phyloP scores from a whole-genome alignment of 2,113 vertebrate genomes.

The Lutjanus erythropterus region DNA sequence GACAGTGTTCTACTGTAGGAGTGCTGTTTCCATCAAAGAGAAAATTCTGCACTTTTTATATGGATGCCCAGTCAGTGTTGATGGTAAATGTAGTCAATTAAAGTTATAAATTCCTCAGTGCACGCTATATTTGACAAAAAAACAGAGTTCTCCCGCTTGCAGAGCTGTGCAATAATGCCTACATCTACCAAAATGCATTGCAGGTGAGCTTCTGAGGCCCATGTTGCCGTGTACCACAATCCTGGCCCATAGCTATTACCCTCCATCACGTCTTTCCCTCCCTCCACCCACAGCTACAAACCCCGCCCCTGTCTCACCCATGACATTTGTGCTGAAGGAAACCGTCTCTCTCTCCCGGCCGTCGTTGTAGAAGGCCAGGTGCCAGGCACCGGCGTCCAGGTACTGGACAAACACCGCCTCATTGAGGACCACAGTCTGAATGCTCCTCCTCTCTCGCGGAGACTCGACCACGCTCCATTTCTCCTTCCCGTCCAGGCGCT shows the following conservation, averaged over 20 bases:
- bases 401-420: slow-evolving; percentile 98
- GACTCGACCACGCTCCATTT: slow-evolving; percentile 99
- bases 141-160: too few species aligned
- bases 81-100: too few species aligned
- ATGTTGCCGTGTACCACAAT: too few species aligned
- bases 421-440: slow-evolving; percentile 98
- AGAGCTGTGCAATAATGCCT: too few species aligned
- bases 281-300: slow-evolving; percentile 3
- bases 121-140: too few species aligned
- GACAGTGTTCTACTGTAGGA: background rate
- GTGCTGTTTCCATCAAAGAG: too few species aligned
- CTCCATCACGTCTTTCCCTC: background rate
- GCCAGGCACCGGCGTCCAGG: slow-evolving; percentile 95
- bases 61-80: too few species aligned
- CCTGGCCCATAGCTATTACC: too few species aligned
- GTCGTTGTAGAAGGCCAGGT: slow-evolving; percentile 98
- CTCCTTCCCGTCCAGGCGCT: slow-evolving; percentile 97
- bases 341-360: slow-evolving; percentile 96
- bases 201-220: too few species aligned
- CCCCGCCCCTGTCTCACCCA: slow-evolving; percentile 86
- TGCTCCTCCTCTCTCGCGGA: slow-evolving; percentile 93
- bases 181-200: too few species aligned
- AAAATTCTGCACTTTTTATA: too few species aligned
- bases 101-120: too few species aligned
- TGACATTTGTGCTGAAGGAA: slow-evolving; percentile 93